Evolutionary conservation across 1,140 invertebrate genomes (phyloP).

Genomic region (Leucophenga varia): DNA sequence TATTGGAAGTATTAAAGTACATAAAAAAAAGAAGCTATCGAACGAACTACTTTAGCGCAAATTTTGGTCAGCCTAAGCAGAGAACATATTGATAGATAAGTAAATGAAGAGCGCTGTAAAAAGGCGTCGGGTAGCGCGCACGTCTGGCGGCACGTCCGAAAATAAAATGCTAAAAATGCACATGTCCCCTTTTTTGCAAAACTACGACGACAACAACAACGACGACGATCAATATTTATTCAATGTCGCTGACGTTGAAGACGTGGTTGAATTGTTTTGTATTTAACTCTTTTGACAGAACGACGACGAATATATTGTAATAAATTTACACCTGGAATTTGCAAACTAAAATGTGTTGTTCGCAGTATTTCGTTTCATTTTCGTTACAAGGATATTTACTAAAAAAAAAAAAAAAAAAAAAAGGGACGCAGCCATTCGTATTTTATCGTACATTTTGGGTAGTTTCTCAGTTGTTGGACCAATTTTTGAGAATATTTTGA

Average conservation of each 20-base stretch:
- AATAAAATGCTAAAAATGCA: no score
- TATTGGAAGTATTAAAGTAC: no score
- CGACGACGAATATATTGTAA: constrained; percentile 14
- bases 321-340: constrained; percentile 53
- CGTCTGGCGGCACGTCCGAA: constrained; percentile 18
- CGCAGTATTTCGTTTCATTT: no score
- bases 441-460: constrained; percentile 13
- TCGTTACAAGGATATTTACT: no score
- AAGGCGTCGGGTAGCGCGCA: constrained; percentile 47
- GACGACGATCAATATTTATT: constrained; percentile 17
- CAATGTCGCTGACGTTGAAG: constrained; percentile 19
- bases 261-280: not conserved
- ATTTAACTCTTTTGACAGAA: constrained; percentile 12
- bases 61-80: no score
- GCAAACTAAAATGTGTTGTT: constrained; percentile 35
- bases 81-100: no score
- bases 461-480: constrained; percentile 23
- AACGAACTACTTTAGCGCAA: constrained; percentile 17
- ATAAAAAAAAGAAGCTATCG: not conserved
- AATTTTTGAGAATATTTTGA: constrained; percentile 20
- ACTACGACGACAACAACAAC: not conserved
- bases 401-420: constrained; percentile 22
- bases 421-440: not conserved
- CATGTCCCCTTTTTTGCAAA: no score
- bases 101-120: no score